These are phyloP conservation scores for Passer montanus DNA, from an alignment of 2,113 vertebrate genomes.

Conservation along the genomic window DNA sequence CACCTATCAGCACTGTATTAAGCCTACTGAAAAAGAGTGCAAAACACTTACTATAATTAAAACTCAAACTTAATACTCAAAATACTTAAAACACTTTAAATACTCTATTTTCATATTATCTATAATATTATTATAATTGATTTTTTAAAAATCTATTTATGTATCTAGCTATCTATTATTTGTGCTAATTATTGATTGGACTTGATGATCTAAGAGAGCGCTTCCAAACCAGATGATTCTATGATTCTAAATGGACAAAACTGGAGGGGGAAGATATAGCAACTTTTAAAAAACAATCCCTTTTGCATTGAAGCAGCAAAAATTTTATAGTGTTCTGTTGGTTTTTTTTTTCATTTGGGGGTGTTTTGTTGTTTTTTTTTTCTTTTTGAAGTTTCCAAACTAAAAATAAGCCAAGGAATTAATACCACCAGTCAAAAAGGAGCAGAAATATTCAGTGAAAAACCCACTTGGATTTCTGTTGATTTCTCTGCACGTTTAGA, in stretches of 20 bases:
- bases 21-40: neutral
- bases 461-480: neutral
- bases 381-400: neutral
- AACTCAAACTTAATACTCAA: no score
- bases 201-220: neutral
- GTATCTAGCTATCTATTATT: neutral
- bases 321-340: neutral
- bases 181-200: neutral
- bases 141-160: neutral
- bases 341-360: neutral
- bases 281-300: neutral
- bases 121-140: neutral
- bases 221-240: neutral
- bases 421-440: neutral
- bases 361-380: no score
- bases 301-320: neutral
- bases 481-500: neutral
- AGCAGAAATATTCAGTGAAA: neutral
- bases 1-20: neutral
- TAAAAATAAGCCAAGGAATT: neutral
- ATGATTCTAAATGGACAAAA: neutral
- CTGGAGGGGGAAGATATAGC: rapidly evolving
- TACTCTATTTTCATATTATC: neutral
- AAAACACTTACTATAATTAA: neutral
- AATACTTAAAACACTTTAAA: neutral